These are phyloP conservation scores for Agriopis leucophaearia DNA, from an alignment of 2,888 invertebrate genomes.

Conservation along the genomic window DNA sequence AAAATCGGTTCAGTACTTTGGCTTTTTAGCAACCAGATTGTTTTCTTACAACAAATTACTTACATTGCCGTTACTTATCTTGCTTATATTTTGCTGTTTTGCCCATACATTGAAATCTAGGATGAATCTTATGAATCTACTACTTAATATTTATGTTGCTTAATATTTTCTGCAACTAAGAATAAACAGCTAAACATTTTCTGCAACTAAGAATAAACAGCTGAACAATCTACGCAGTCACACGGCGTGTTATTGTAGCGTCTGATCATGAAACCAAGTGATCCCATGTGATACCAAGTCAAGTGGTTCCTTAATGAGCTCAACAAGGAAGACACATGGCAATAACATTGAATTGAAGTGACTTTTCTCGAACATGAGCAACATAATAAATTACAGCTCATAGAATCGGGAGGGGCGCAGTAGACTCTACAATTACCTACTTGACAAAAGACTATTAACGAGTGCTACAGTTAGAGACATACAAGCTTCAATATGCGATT, in stretches of 20 bases:
- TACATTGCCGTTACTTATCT: too few species aligned
- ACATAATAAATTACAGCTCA: conserved; percentile 35
- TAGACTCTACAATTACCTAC: not conserved
- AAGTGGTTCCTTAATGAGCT: conserved; percentile 71
- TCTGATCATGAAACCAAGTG: conserved; percentile 44
- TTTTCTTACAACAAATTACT: too few species aligned
- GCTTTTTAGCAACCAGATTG: too few species aligned
- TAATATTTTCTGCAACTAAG: conserved; percentile 12
- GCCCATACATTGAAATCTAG: too few species aligned
- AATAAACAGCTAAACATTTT: conserved; percentile 9
- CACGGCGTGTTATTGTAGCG: conserved; percentile 15
- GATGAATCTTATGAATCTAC: too few species aligned
- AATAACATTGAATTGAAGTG: conserved; percentile 58
- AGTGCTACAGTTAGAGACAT: not conserved
- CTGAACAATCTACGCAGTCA: conserved; percentile 28
- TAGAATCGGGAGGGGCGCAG: conserved; percentile 20
- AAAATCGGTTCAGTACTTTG: too few species aligned
- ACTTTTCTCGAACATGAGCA: conserved; percentile 61
- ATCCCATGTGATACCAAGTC: conserved; percentile 53
- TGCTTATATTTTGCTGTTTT: too few species aligned
- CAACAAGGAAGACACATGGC: conserved; percentile 71
- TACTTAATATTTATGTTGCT: conserved; percentile 12
- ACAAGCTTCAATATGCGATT: not conserved
- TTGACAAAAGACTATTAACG: not conserved
- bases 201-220: conserved; percentile 3